Percentiles rank a stretch among this genome's conserved stretches.
Conservation (phyloP, 2,888 invertebrate genomes). For the Linnaemya vulpina region DNA sequence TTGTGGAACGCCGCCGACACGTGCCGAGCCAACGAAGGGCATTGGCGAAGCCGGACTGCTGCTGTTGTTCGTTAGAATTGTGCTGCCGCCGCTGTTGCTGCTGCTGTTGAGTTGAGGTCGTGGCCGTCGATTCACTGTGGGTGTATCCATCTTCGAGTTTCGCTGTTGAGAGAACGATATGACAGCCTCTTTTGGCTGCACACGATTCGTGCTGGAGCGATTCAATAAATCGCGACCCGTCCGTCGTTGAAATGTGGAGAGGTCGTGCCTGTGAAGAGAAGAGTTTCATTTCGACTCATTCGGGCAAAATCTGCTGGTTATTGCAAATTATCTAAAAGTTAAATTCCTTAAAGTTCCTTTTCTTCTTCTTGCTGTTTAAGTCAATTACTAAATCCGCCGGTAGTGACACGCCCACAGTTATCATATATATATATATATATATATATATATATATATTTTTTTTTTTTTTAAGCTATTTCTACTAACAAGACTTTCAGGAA, state of each 20-base stretch:
- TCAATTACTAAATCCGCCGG: no score
- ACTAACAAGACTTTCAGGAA: no score
- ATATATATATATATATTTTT: no score
- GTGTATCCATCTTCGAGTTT: conserved; percentile 84
- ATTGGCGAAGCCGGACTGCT: conserved; percentile 70
- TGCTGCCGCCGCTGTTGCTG: conserved; percentile 15
- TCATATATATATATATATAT: no score
- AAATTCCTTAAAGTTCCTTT: no score
- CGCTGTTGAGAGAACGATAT: conserved; percentile 84
- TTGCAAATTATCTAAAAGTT: no score
- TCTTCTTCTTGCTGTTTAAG: no score
- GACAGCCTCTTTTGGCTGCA: conserved; percentile 83
- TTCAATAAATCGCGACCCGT: conserved; percentile 83
- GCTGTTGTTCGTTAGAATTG: conserved; percentile 65
- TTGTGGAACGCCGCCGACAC: conserved; percentile 78
- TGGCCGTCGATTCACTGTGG: conserved; percentile 83
- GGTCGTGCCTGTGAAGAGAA: conserved; percentile 81
- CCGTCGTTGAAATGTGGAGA: conserved; percentile 84
- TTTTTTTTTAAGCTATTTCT: no score
- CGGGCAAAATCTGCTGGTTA: no score
- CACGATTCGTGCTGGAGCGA: conserved; percentile 82
- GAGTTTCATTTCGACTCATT: background rate
- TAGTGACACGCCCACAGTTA: no score
- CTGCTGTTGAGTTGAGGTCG: conserved; percentile 76
- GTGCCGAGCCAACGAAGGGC: conserved; percentile 77